These are phyloP conservation scores for Zaprionus bogoriensis DNA, from an alignment of 2,888 invertebrate species.

Conservation along the genomic window DNA sequence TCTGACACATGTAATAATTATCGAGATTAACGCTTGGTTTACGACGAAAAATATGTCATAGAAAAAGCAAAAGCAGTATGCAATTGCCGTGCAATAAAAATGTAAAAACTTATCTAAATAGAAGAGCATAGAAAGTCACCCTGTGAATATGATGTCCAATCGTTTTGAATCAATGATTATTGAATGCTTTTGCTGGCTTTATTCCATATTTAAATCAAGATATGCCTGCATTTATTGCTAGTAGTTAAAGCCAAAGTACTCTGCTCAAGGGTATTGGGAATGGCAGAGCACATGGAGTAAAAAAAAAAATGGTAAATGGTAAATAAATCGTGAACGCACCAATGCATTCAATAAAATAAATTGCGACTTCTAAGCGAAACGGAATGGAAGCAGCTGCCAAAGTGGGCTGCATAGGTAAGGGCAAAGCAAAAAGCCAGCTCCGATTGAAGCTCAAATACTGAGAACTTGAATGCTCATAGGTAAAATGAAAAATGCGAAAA, in stretches of 20 bases:
- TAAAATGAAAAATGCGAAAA: conserved; percentile 20
- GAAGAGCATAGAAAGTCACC: too few relatives aligned
- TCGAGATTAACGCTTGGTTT: too few relatives aligned
- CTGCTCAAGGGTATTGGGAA: neutral
- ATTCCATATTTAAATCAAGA: neutral
- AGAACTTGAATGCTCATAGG: conserved; percentile 7
- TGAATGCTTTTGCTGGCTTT: too few relatives aligned
- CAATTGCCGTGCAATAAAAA: too few relatives aligned
- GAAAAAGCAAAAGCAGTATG: too few relatives aligned
- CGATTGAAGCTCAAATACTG: conserved; percentile 9
- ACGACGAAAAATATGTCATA: too few relatives aligned
- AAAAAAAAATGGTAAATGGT: conserved; percentile 48
- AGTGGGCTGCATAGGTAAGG: conserved; percentile 11
- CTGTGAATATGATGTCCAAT: too few relatives aligned
- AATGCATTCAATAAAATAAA: conserved; percentile 67
- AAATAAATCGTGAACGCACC: conserved; percentile 61
- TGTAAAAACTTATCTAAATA: too few relatives aligned
- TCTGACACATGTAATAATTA: too few relatives aligned
- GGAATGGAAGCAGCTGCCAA: conserved; percentile 31
- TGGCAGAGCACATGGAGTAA: conserved; percentile 7
- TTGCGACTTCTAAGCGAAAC: conserved; percentile 51
- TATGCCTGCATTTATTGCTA: neutral
- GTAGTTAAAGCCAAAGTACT: neutral
- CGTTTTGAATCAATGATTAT: too few relatives aligned
- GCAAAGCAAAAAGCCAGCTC: conserved; percentile 11